Base-by-base conservation (phyloP, 92 coral and sea anemone species). In the Plumapathes pennacea region DNA sequence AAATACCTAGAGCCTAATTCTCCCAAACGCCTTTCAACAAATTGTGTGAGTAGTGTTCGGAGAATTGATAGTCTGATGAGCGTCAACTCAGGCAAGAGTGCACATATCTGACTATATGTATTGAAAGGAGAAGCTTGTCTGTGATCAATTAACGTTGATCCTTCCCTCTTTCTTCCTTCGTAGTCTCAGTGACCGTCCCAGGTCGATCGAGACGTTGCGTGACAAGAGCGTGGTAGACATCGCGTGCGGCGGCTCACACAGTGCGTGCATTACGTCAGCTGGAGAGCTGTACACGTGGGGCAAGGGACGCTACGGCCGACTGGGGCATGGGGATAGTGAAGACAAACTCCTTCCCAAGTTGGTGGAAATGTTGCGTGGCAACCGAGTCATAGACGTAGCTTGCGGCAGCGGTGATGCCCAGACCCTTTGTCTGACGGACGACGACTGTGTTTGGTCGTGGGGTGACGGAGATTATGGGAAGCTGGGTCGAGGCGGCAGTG, bases 321-420 rank as follows among this genome's bases (percentile, higher is more conserved):
- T 91, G 6, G 97, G 97, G 7, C 97, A 91, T 60, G 96, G 96
- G 12, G 96, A 91, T 62, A 88, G 96, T 47, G 97, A 91, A 37
- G 97, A 91, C 46, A 96, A 88, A 36, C 55, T 91, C 21, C 55
- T 79, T 31, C 96, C 97, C 21, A 91, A 91, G 48, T 46, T 83
- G 60, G 97, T 91, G 30, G 97, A 91, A 58, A 82, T 96, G 20
- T 65, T 91, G 26, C 89, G 90, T 4, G 97, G 96, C 15, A 75
- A 88, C 51, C 86, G 89, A 14, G 97, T 91, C 54, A 52, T 88
- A 15, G 97, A 88, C 59, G 92, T 88, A 31, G 97, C 97, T 9
- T 91, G 97, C 58, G 97, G 97, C 2, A 91, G 97, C 62, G 97
- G 97, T 6, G 97, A 91, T 48, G 97, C 97, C 4, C 97, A 91